phyloP scores from a whole-genome alignment of 2,113 vertebrate genomes.

The Pandion haliaetus region DNA sequence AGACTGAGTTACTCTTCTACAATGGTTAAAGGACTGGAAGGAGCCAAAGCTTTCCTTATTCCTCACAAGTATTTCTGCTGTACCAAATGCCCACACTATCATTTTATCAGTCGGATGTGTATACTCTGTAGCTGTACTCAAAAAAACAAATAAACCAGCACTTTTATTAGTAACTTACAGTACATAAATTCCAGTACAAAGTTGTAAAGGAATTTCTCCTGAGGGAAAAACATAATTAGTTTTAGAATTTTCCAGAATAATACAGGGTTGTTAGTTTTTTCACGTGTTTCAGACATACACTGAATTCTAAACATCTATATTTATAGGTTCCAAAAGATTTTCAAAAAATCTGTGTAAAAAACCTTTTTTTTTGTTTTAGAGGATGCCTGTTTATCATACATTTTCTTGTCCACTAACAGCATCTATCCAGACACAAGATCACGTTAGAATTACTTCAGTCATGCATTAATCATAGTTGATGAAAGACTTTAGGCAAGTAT shows the following conservation, averaged over 20 bases:
- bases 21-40: neutral
- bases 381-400: constrained; percentile 16
- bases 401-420: constrained; percentile 37
- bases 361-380: neutral
- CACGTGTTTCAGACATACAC: neutral
- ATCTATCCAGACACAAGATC: constrained; percentile 25
- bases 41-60: neutral
- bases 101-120: neutral
- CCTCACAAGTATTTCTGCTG: neutral
- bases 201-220: constrained; percentile 46
- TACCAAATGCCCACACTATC: neutral
- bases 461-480: constrained; percentile 42
- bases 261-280: neutral
- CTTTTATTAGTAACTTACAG: constrained; percentile 31
- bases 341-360: constrained; percentile 41
- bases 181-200: constrained; percentile 38
- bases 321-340: constrained; percentile 35
- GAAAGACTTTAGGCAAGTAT: constrained; percentile 56
- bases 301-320: constrained; percentile 17
- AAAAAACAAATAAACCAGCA: neutral
- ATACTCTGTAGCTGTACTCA: neutral
- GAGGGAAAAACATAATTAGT: constrained; percentile 13
- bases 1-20: neutral
- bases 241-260: constrained; percentile 40
- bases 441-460: constrained; percentile 40